Base-by-base conservation (phyloP, 1,140 invertebrate species). In the Archivesica marissinica region DNA sequence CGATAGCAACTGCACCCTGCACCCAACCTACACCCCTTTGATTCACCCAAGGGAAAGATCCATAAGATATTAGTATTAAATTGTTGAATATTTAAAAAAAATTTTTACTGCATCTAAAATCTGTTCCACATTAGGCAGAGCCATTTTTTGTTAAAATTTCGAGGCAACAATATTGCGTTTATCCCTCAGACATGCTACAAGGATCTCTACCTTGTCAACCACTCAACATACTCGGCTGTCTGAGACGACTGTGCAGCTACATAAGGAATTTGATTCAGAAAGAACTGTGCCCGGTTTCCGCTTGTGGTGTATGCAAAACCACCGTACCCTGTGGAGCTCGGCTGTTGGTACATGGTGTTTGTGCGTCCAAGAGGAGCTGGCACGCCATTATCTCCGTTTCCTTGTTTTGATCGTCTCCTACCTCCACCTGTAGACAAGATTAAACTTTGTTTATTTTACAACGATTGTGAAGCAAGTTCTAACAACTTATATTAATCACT, bases 181-280 rank as follows among this genome's bases (percentile, higher is more conserved):
- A 38, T 9, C 74, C 82, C 74, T 85, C 82, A 85, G 82, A 56
- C 77, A 50, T 61, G 70, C 56, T 61, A 23, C 44, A 28, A 41
- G 28, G 52, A 72, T 52, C 50, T 44, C 56, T 88, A 92, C 91
- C 91, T 91, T 70, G 89, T 88, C 56, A 92, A 89, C 85, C 88
- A 90, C 86, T 91, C 90, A 88, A 91, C 86, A 88, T 91, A 91
- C 83, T 92, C 91, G 76, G 89, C 83, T 39, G 89, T 89, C 74
- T 90, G 89, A 68, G 86, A 88, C 39, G 89, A 68, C 35, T 77
- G 85, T 61, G 86, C 81, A 38, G 81, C 85, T 59, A 89, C 85
- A 87, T 91, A 90, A 70, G 89, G 87, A 28, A 89, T 89, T 80
- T 91, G 88, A 85, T 91, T 89, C 25, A 90, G 80, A 86, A 91